A percentile compares a stretch with the other conserved stretches of the same genome.
phyloP scores from a whole-genome alignment of 2,113 vertebrate species.

The Riparia riparia region DNA sequence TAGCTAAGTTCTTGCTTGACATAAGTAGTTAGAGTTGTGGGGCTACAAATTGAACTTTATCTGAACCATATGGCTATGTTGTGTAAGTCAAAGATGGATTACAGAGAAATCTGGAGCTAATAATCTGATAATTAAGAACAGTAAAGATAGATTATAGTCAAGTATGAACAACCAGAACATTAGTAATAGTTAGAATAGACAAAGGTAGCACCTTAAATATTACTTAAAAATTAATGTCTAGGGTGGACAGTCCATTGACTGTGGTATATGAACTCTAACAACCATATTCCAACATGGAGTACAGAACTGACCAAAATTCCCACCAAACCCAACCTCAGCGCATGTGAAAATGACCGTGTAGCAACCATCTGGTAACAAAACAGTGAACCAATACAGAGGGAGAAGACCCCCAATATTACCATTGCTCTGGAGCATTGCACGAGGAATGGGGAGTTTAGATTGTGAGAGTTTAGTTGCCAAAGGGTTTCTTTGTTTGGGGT shows the following conservation, averaged over 20 bases:
- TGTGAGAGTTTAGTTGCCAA: background rate
- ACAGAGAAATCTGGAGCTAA: background rate
- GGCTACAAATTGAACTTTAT: background rate
- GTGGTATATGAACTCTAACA: background rate
- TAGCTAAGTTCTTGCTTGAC: background rate
- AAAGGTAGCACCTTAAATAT: background rate
- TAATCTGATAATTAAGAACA: background rate
- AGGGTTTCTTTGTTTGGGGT: rapidly evolving
- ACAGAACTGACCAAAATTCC: background rate
- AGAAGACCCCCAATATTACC: background rate
- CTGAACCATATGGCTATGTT: background rate
- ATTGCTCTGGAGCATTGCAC: background rate
- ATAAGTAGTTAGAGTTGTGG: background rate
- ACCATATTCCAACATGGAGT: background rate
- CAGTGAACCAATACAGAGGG: background rate
- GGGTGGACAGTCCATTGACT: background rate
- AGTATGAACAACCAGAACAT: background rate
- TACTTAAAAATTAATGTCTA: background rate
- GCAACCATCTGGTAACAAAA: background rate
- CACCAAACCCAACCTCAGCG: rapidly evolving
- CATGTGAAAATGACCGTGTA: background rate
- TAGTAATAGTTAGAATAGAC: background rate
- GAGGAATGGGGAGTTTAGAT: background rate
- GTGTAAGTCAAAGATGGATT: background rate
- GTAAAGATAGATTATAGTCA: background rate